Base-by-base conservation (phyloP, 2,113 vertebrate species). In the Chamaea fasciata region DNA sequence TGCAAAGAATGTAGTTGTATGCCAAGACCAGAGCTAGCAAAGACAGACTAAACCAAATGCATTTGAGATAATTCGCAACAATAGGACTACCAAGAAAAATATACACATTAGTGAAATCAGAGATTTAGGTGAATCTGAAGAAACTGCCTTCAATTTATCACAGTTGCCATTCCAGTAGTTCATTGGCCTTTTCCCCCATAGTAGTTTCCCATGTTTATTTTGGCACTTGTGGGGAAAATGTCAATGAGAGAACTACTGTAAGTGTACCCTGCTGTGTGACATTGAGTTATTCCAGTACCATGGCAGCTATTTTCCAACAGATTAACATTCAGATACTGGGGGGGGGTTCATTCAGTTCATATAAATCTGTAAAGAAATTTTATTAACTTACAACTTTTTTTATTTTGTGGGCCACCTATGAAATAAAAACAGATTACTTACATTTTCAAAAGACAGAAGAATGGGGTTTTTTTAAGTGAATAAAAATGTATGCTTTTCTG, bases 301-400 rank as follows among this genome's bases (percentile, higher is more conserved):
- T 18, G 4, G 96, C 93, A 92, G 96, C 94, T 96, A 74, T 97
- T 98, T 97, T 95, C 94, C 95, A 95, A 92, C 95, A 97, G 87
- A 97, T 97, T 97, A 98, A 96, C 95, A 94, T 97, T 87, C 88
- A 80, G 90, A 81, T 83, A 90, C 41, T 65, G 55, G 74, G 53
- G 84, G 37, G 37, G 56, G 92, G 46, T 83, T 89, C 84, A 81
- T 87, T 87, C 83, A 92, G 87, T 81, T 93, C 74, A 83, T 91
- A 70, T 92, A 91, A 79, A 86, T 91, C 65, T 86, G 56, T 74
- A 79, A 56, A 91, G 78, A 88, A 67, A 92, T 92, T 90, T 94
- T 96, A 96, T 94, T 89, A 96, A 90, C 75, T 79, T 94, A 47
- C 37, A 93, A 88, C 53, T 69, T 93, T 65, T 91, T 92, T 88